phyloP scores from a whole-genome alignment of 2,888 invertebrate genomes.

The Diarsia rubi region DNA sequence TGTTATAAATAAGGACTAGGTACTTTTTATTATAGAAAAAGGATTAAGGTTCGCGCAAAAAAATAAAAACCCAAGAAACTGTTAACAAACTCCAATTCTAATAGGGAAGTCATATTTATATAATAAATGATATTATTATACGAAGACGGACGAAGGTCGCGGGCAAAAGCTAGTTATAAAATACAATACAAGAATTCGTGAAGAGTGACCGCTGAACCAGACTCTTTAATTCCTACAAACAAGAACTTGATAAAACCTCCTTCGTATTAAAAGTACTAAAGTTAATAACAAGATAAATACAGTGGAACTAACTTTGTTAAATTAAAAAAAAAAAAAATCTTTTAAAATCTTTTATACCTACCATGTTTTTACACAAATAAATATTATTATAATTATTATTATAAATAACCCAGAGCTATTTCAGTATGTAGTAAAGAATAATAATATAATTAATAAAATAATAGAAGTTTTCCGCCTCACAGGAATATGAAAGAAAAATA shows the following conservation, averaged over 20 bases:
- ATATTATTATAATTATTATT: no score
- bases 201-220: background rate
- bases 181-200: background rate
- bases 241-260: background rate
- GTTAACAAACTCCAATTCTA: no score
- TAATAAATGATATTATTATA: no score
- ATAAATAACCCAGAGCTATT: background rate
- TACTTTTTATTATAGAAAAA: no score
- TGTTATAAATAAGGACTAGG: no score
- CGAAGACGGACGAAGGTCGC: no score
- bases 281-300: constrained; percentile 9
- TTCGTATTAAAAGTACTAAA: background rate
- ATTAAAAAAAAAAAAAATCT: no score
- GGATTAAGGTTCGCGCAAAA: no score
- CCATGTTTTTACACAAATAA: no score
- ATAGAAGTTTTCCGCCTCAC: constrained; percentile 24
- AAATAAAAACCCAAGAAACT: no score
- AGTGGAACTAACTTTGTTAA: constrained; percentile 2
- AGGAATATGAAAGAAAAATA: constrained; percentile 24
- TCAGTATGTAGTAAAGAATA: background rate
- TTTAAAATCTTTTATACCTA: no score
- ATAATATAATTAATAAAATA: constrained; percentile 10
- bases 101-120: no score
- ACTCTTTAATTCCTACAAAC: background rate
- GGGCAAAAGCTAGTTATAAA: background rate